Base-by-base conservation (phyloP, 1,140 invertebrate genomes). In the Ectropis grisescens region DNA sequence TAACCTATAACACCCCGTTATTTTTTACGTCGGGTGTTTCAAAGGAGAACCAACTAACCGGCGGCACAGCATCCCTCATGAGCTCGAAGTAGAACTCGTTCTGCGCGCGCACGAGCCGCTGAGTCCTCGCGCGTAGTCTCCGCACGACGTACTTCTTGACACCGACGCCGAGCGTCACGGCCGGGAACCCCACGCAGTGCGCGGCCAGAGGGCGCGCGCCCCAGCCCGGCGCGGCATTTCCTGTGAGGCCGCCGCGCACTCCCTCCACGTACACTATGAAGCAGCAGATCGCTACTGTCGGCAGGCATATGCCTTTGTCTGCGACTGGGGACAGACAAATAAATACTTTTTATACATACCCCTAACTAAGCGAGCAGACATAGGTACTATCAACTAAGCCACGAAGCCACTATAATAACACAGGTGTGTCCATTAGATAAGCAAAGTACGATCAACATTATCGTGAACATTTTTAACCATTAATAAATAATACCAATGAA, bases 131-230 rank as follows among this genome's bases (percentile, higher is more conserved):
- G 83, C 94, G 88, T 86, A 97, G 91, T 84, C 93, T 89, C 81
- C 94, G 96, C 43, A 93, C 93, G 44, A 98, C 89, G 72, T 96
- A 97, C 75, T 93, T 95, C 87, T 98, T 98, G 67, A 97, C 94
- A 61, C 94, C 95, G 85, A 98, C 98, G 47, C 96, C 96, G 61
- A 98, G 87, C 43, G 96, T 98, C 27, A 98, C 95, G 52, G 98
- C 94, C 50, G 97, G 97, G 89, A 98, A 99, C 39, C 97, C 96
- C 83, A 98, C 94, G 82, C 96, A 99, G 84, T 99, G 97, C 49
- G 97, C 97, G 49, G 97, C 97, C 84, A 99, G 97, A 38, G 97
- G 97, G 70, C 96, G 88, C 87, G 96, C 98, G 36, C 98, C 88
- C n/a, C n/a, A n/a, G n/a, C n/a, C n/a, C n/a, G n/a, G n/a, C n/a